Base-by-base conservation (phyloP, 2,888 invertebrate species). In the Chrysina gloriosa region DNA sequence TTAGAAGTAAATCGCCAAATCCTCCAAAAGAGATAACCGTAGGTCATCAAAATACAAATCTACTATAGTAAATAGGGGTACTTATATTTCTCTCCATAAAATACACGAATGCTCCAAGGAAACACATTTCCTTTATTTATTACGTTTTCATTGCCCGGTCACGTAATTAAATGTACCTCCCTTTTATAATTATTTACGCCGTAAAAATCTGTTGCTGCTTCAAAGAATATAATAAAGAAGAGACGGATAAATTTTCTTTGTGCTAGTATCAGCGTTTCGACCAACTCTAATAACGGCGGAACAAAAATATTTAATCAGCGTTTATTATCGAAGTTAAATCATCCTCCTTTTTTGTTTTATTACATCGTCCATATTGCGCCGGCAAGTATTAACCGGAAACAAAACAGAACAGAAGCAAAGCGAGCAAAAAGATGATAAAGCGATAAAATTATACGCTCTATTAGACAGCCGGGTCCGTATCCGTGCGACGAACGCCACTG, bases 401-500 rank as follows among this genome's bases (percentile, higher is more conserved):
- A 58, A 58, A 7, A 27, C 25, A 39, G 50, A 50, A 9, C 23
- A 5, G 6, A 27, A 23, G 14, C 3, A 7, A 11, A 16, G 7
- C n/a, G 29, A 19, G 16, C 47, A 11, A 19, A 48, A 23, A 48
- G 25, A 4, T 21, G 34, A 31, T 34, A 54, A 39, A 58, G 14
- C 39, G 23, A 42, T 58, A 58, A 42, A 42, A 58, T 58, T 58
- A 58, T 39, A 58, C 25, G 58, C 14, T 58, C 58, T 58, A 58
- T 58, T 58, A 39, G 39, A 25, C 19, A 6, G 56, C 16, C 56
- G 36, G 23, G 21, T 3, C 11, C 25, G 58, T 23, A 31, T 23
- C 39, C 58, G 54, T 54, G 54, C 34, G 54, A 54, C 34, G 54
- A 19, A 21, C 21, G 58, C 39, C 58, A 39, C 16, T 23, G 58